A percentile compares a stretch with the other conserved stretches of the same genome.
phyloP scores from a whole-genome alignment of 2,797 vertebrate species.

The Harpagifer antarcticus region DNA sequence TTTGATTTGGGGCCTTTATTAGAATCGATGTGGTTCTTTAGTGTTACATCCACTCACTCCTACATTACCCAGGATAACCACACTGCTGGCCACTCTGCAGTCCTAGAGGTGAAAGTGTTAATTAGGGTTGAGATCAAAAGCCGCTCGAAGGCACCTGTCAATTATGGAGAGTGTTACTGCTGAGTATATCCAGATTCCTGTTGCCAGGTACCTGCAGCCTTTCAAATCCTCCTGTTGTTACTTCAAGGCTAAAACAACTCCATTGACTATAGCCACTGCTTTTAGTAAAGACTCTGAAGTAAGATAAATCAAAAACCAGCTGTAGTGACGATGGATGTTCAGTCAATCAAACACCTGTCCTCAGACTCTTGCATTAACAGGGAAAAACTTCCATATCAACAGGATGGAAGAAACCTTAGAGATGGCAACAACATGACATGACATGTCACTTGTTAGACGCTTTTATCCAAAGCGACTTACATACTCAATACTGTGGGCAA shows the following conservation, averaged over 20 bases:
- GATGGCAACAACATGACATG: no score
- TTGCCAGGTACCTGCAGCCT: slow-evolving; percentile 27
- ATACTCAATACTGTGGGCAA: no score
- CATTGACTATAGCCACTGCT: neutral
- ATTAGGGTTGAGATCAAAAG: slow-evolving; percentile 29
- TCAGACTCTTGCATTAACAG: no score
- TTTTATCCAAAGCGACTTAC: no score
- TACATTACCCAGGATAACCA: slow-evolving; percentile 31
- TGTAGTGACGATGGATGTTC: neutral
- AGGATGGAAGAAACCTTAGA: no score
- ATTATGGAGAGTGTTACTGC: neutral
- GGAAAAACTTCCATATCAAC: no score
- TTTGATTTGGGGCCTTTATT: neutral
- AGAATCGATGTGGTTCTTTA: neutral
- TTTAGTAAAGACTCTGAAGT: slow-evolving; percentile 2
- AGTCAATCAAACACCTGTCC: neutral
- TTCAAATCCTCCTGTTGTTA: slow-evolving; percentile 10
- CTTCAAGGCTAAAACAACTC: slow-evolving; percentile 9
- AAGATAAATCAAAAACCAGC: neutral
- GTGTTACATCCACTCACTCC: slow-evolving; percentile 6
- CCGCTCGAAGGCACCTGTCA: slow-evolving; percentile 37
- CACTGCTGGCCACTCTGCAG: slow-evolving; percentile 5
- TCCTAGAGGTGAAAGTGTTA: slow-evolving; percentile 39
- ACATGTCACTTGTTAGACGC: no score
- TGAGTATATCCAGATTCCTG: slow-evolving; percentile 14